phyloP scores from a whole-genome alignment of 2,888 invertebrate genomes.

The Lobophora halterata region DNA sequence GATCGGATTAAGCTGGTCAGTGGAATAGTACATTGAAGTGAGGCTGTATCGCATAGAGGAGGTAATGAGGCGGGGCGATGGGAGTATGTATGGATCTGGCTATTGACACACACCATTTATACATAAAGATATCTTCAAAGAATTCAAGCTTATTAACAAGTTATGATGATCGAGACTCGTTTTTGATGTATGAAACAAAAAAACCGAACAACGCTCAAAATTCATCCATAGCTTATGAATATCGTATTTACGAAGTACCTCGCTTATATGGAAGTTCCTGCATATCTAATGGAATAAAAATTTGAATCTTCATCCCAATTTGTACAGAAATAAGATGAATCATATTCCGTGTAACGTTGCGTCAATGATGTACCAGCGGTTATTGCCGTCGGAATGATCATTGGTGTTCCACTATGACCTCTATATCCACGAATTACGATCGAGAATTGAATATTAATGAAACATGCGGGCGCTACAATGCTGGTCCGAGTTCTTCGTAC shows the following conservation, averaged over 20 bases:
- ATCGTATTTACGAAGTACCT: neutral
- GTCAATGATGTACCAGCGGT: slow-evolving; percentile 52
- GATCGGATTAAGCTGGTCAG: slow-evolving; percentile 60
- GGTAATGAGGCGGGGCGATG: slow-evolving; percentile 76
- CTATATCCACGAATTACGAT: slow-evolving; percentile 47
- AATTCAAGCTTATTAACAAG: slow-evolving; percentile 59
- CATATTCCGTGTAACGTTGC: slow-evolving; percentile 64
- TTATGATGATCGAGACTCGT: slow-evolving; percentile 44
- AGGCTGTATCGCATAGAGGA: slow-evolving; percentile 66
- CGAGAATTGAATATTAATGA: slow-evolving; percentile 38
- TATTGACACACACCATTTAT: slow-evolving; percentile 58
- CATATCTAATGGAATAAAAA: slow-evolving; percentile 71
- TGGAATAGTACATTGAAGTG: slow-evolving; percentile 61
- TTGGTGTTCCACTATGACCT: slow-evolving; percentile 39
- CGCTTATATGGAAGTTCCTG: slow-evolving; percentile 57
- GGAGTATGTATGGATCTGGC: slow-evolving; percentile 66
- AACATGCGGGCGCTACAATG: slow-evolving; percentile 30
- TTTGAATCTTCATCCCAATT: slow-evolving; percentile 67
- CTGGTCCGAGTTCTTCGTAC: slow-evolving; percentile 47
- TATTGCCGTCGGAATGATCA: slow-evolving; percentile 38
- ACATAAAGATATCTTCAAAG: slow-evolving; percentile 49
- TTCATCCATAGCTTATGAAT: slow-evolving; percentile 23
- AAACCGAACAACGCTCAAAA: slow-evolving; percentile 24
- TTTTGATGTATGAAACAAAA: slow-evolving; percentile 44
- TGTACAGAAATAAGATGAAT: slow-evolving; percentile 66